These are phyloP conservation scores for Lepidocyrtoides sp. DNA, from an alignment of 2,888 invertebrate species.

Conservation along the genomic window DNA sequence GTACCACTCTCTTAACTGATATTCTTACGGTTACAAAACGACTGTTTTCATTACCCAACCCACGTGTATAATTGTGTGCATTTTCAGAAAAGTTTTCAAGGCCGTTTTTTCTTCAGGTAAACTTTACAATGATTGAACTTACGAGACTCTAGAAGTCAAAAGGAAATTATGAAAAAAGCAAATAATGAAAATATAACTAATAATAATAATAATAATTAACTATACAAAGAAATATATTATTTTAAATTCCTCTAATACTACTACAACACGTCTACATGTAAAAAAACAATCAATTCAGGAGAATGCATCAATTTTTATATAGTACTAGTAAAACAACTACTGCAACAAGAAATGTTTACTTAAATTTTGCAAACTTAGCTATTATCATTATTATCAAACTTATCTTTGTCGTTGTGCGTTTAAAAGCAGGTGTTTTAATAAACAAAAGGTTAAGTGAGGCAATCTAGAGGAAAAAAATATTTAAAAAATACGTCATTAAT, in stretches of 20 bases:
- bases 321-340: not conserved
- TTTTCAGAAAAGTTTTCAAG: not conserved
- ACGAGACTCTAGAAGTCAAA: slow-evolving; percentile 41
- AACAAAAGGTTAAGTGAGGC: not conserved
- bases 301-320: slow-evolving; percentile 38
- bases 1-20: slow-evolving; percentile 47
- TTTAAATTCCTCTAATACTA: slow-evolving; percentile 52
- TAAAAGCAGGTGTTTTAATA: not conserved
- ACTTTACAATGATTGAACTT: slow-evolving; percentile 27
- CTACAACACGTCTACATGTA: slow-evolving; percentile 6
- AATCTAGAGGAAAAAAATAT: too few relatives aligned
- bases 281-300: slow-evolving; percentile 45
- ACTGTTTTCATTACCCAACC: too few relatives aligned
- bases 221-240: slow-evolving; percentile 33
- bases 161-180: slow-evolving; percentile 54
- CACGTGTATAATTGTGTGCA: too few relatives aligned
- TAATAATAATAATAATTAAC: not conserved
- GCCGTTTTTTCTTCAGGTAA: not conserved
- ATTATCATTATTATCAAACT: not conserved
- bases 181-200: slow-evolving; percentile 40
- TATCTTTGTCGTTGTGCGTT: slow-evolving; percentile 12
- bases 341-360: not conserved
- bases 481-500: not conserved
- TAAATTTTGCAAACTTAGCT: slow-evolving; percentile 2
- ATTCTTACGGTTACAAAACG: slow-evolving; percentile 18